Evolutionary conservation across 2,888 invertebrate genomes (phyloP), one percentile per base, ranked within the genome.

Genomic region (Epiperipatus broadwayi): DNA sequence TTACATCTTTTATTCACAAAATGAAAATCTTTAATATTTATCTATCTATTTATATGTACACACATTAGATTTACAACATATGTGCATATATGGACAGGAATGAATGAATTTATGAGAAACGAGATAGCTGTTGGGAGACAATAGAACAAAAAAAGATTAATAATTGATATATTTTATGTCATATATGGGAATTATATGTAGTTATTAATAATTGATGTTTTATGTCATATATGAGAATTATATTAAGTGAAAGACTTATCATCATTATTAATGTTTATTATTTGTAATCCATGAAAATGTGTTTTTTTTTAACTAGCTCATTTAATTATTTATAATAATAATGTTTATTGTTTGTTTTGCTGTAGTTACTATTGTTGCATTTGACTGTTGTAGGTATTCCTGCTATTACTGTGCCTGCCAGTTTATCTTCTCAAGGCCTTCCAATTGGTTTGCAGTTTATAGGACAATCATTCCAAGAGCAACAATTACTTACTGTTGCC

Each of bases 371-470:
- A 7, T 2, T 37, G 7, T 34, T 22, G 27, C 42, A 32, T 36
- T 22, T 41, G 41, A 43, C 46, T 41, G 40, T 54, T 54, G 12
- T 53, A 72, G 73, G 73, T 2, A 66, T 89, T 40, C 91, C 93
- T 7, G 91, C 93, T 0, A 57, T 93, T 15, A 77, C 76, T 3
- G 60, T 93, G 44, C 93, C 93, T 0, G 72, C 84, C 36, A 66
- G 68, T 39, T 58, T 89, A 21, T 83, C 85, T 1, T 58, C 57
- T 20, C 66, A 68, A 38, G 73, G 74, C 3, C 58, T 91, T 40
- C 93, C 93, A 0, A 60, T 93, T 10, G 75, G 85, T 35, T 55
- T 93, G 35, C 93, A 93, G 59, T 55, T 95, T 5, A 84, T 91
- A 69, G 83, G 79, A 2, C 75, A 73, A 2, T 66, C 66, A 47